Evolutionary conservation across 1,140 invertebrate species (phyloP), one percentile per base, ranked within the genome.

Genomic region (Drosophila dunni): DNA sequence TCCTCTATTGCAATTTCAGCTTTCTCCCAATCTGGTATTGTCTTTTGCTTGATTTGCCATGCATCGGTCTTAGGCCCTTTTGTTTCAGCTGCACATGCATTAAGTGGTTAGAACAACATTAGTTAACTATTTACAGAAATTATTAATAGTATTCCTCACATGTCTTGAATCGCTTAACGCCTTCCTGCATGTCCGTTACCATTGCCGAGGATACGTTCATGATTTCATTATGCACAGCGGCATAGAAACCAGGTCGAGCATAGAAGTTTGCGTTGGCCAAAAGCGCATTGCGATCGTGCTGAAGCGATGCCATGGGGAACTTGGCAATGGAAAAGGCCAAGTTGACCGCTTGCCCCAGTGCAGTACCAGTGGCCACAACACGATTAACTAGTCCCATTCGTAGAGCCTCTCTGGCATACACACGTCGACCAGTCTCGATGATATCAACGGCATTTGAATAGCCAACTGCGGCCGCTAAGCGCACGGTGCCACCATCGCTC

Each of bases 401-500:
- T 10, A 96, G 91, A 3, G 97, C 97, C 91, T 98, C 97, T 73
- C 95, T 93, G 0, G 95, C 96, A 40, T 92, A 93, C 2, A 98
- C 93, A 9, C 94, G 86, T 57, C 97, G 93, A 1, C 98, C 98
- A 0, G 97, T 98, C n/a, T 98, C 92, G 44, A 98, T 95, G 40
- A 98, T 92, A 91, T 99, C 98, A 79, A 98, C 90, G 0, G 98
- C 97, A 89, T 96, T 93, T 0, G 97, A 96, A 48, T 97, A 93
- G 2, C 98, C 98, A 63, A 99, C 94, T 48, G 97, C 92, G 0
- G 95, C 94, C 24, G 96, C 95, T 17, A 99, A 92, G 13, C 97
- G 93, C 0, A 96, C 95, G 8, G 95, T 96, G n/a, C 97, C 97
- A 42, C 95, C 96, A 90, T 97, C 94, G 56, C 97, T 94, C 50